These are phyloP conservation scores for Zeugodacus cucurbitae DNA, from an alignment of 1,140 invertebrate genomes.

Conservation along the genomic window DNA sequence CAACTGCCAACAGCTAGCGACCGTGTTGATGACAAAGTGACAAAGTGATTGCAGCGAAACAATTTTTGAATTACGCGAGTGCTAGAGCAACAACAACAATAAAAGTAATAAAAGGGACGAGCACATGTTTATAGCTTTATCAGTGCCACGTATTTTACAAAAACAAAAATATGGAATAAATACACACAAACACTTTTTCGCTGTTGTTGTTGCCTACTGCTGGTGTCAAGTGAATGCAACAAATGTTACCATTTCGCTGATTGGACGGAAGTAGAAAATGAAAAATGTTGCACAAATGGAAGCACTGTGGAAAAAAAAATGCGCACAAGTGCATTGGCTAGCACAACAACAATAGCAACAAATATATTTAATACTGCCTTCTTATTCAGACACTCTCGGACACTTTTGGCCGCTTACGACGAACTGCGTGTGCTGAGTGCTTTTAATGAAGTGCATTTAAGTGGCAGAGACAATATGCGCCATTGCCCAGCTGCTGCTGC, in stretches of 20 bases:
- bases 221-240: background rate
- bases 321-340: background rate
- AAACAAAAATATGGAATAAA: background rate
- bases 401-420: background rate
- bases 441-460: constrained; percentile 16
- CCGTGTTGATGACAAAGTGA: background rate
- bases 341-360: background rate
- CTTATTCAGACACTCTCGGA: background rate
- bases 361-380: background rate
- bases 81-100: background rate
- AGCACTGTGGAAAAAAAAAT: background rate
- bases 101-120: background rate
- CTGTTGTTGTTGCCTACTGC: background rate
- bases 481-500: background rate
- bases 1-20: background rate
- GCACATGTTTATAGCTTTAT: background rate
- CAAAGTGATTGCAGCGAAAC: constrained; percentile 8
- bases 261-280: constrained; percentile 14
- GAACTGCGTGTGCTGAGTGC: background rate
- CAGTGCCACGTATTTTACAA: background rate
- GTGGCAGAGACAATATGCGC: background rate
- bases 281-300: constrained; percentile 8
- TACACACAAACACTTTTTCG: background rate
- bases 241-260: background rate
- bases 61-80: constrained; percentile 10